A percentile compares a stretch with the other conserved stretches of the same genome.
These are phyloP conservation scores for Apantesis nais DNA, from an alignment of 2,888 invertebrate species.

Conservation along the genomic window DNA sequence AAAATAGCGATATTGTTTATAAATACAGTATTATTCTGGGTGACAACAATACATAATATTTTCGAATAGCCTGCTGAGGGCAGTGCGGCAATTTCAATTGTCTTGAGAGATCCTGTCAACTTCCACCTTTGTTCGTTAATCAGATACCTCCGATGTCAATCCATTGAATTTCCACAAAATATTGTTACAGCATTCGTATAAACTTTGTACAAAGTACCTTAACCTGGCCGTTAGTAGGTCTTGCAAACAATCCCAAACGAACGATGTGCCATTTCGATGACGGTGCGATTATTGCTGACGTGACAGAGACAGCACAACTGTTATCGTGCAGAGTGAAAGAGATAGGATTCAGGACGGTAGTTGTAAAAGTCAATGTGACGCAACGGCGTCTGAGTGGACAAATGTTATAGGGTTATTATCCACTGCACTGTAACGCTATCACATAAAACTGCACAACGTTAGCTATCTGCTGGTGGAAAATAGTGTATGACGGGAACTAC, in stretches of 20 bases:
- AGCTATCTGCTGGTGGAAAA: neutral
- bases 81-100: neutral
- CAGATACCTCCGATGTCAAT: conserved; percentile 3
- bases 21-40: neutral
- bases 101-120: neutral
- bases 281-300: conserved; percentile 39
- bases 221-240: conserved; percentile 32
- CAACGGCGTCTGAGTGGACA: conserved; percentile 35
- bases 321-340: conserved; percentile 25
- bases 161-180: conserved; percentile 17
- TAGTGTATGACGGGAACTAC: neutral
- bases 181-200: conserved; percentile 1
- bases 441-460: neutral
- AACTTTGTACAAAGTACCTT: conserved; percentile 16
- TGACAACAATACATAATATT: neutral
- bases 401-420: conserved; percentile 18
- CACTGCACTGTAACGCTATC: conserved; percentile 16
- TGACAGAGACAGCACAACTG: conserved; percentile 26
- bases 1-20: neutral
- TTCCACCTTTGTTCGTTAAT: conserved; percentile 11
- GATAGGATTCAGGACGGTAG: conserved; percentile 26
- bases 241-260: conserved; percentile 35
- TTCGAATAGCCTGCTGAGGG: neutral
- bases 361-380: conserved; percentile 50
- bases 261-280: conserved; percentile 41